Percentiles rank a stretch among this genome's conserved stretches.
phyloP scores from a whole-genome alignment of 1,140 invertebrate species.

The Phthorimaea operculella region DNA sequence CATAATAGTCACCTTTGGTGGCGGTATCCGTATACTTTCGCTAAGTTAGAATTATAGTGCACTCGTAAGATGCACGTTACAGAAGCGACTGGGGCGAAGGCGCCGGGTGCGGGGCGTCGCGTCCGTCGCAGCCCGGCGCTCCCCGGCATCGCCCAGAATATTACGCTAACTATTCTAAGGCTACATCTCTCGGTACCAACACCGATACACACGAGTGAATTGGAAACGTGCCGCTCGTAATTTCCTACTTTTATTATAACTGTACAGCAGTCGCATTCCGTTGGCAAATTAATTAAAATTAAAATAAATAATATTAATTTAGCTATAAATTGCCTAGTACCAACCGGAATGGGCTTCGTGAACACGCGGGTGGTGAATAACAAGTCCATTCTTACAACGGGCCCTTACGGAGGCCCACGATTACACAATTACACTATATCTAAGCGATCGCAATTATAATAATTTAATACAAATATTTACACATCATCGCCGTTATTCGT shows the following conservation, averaged over 20 bases:
- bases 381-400: constrained; percentile 58
- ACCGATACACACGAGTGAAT: neutral
- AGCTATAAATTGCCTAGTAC: constrained; percentile 65
- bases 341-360: constrained; percentile 63
- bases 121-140: neutral
- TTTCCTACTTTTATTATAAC: constrained; percentile 51
- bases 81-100: constrained; percentile 19
- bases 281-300: constrained; percentile 60
- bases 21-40: constrained; percentile 54
- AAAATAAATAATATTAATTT: constrained; percentile 64
- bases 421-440: constrained; percentile 41
- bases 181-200: neutral
- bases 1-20: constrained; percentile 38
- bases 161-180: neutral
- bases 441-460: constrained; percentile 55
- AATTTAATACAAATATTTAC: constrained; percentile 64
- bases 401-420: constrained; percentile 36
- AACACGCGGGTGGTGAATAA: constrained; percentile 66
- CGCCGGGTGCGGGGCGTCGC: neutral
- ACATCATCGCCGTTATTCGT: constrained; percentile 54
- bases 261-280: constrained; percentile 66
- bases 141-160: neutral
- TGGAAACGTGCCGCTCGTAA: constrained; percentile 39
- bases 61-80: constrained; percentile 34
- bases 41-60: constrained; percentile 51